Percentiles rank a stretch among this genome's conserved stretches.
Conservation (phyloP, 2,888 invertebrate species). For the Drosophila histrio region DNA sequence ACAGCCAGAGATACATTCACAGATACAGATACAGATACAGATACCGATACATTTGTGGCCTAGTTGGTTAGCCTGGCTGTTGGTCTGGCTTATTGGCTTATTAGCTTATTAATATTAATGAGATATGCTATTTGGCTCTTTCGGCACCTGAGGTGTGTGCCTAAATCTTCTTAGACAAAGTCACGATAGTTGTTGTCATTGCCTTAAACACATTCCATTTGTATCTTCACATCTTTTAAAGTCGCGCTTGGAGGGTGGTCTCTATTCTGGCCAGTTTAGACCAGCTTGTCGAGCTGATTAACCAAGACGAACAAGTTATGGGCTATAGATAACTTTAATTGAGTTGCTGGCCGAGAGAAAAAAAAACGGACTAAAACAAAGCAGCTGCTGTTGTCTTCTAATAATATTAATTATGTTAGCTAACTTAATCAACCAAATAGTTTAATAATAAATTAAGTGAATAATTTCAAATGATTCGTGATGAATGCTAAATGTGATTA, state of each 20-base stretch:
- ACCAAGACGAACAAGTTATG: constrained; percentile 16
- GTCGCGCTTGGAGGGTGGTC: constrained; percentile 48
- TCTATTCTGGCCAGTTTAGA: constrained; percentile 1
- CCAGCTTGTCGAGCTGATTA: constrained; percentile 10
- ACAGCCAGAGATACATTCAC: no score
- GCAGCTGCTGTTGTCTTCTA: background rate
- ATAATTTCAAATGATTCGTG: constrained; percentile 7
- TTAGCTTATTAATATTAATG: constrained; percentile 73
- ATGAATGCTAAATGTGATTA: constrained; percentile 21
- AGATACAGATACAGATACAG: constrained; percentile 22
- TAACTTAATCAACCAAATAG: constrained; percentile 33
- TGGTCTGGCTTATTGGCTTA: constrained; percentile 33
- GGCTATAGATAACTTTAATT: constrained; percentile 19
- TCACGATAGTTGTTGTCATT: constrained; percentile 54
- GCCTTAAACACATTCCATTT: constrained; percentile 46
- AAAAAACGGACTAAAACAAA: no score
- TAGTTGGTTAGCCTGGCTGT: constrained; percentile 9
- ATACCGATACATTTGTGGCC: constrained; percentile 29
- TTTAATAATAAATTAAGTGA: constrained; percentile 17
- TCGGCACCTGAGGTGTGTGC: constrained; percentile 73
- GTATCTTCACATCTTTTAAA: constrained; percentile 28
- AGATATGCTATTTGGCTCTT: constrained; percentile 50
- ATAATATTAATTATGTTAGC: constrained; percentile 35
- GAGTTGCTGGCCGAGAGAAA: no score
- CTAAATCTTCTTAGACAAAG: constrained; percentile 41